phyloP scores from a whole-genome alignment of 2,113 vertebrate genomes.

The Syrrhaptes paradoxus region DNA sequence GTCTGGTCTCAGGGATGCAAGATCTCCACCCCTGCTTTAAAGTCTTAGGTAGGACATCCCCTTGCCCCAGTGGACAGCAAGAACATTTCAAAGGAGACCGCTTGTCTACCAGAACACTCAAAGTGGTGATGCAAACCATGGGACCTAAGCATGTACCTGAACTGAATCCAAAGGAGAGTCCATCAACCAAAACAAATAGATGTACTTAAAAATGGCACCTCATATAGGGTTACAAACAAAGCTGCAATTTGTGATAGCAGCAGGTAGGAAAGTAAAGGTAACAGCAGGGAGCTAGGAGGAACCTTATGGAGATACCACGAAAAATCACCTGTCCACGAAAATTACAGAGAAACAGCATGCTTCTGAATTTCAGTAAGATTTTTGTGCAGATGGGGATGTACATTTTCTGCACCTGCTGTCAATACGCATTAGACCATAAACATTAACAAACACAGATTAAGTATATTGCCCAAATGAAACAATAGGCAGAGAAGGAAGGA shows the following conservation, averaged over 20 bases:
- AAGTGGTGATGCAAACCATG: neutral
- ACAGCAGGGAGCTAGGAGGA: neutral
- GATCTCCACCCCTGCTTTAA: neutral
- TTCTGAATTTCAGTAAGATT: constrained; percentile 66
- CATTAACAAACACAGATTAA: constrained; percentile 78
- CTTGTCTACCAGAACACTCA: neutral
- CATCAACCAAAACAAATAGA: constrained; percentile 22
- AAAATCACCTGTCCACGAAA: constrained; percentile 76
- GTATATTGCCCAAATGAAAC: constrained; percentile 69
- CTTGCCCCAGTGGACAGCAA: neutral
- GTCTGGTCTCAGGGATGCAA: neutral
- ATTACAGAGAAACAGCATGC: constrained; percentile 73
- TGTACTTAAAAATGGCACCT: neutral
- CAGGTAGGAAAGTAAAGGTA: constrained; percentile 45
- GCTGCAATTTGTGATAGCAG: constrained; percentile 15
- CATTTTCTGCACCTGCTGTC: constrained; percentile 72
- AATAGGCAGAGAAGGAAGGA: constrained; percentile 44
- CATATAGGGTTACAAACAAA: neutral
- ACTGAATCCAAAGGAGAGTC: neutral
- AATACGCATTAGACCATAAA: constrained; percentile 73
- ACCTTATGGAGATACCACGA: constrained; percentile 51
- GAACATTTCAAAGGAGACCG: neutral
- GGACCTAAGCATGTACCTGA: neutral
- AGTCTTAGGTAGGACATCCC: neutral
- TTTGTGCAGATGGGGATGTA: constrained; percentile 69